These are phyloP conservation scores for Nyctalus aviator DNA, from an alignment of 2,797 vertebrate genomes.

Conservation along the genomic window DNA sequence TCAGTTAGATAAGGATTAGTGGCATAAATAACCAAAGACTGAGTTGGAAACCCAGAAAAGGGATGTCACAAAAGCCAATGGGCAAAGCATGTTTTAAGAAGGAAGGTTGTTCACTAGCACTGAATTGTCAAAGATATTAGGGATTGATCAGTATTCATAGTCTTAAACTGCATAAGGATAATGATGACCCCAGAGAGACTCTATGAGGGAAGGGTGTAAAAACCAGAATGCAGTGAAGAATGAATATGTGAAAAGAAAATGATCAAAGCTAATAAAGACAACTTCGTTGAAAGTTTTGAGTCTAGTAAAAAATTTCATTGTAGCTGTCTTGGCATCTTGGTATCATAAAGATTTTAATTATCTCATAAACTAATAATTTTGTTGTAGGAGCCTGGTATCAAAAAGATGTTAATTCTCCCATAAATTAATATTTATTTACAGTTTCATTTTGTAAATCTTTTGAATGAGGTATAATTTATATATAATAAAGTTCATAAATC, in stretches of 20 bases:
- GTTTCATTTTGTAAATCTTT: neutral
- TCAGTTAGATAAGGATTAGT: neutral
- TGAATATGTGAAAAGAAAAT: neutral
- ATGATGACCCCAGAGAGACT: neutral
- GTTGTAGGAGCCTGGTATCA: neutral
- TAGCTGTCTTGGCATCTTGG: neutral
- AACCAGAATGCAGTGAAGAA: neutral
- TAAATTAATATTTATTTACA: neutral
- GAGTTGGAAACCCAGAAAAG: neutral
- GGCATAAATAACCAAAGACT: neutral
- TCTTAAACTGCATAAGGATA: neutral
- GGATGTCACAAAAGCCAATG: neutral
- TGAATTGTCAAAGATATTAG: neutral
- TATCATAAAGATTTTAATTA: neutral
- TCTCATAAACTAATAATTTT: neutral
- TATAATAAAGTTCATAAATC: neutral
- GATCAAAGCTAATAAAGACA: neutral
- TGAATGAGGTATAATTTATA: neutral
- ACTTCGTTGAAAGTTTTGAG: neutral
- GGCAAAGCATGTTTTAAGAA: neutral
- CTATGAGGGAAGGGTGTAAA: neutral
- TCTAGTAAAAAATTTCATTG: neutral
- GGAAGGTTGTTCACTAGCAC: neutral
- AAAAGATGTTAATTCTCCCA: neutral
- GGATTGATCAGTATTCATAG: neutral